A percentile compares a stretch with the other conserved stretches of the same genome.
phyloP scores from a whole-genome alignment of 2,888 invertebrate species.

The Anorthoa munda region DNA sequence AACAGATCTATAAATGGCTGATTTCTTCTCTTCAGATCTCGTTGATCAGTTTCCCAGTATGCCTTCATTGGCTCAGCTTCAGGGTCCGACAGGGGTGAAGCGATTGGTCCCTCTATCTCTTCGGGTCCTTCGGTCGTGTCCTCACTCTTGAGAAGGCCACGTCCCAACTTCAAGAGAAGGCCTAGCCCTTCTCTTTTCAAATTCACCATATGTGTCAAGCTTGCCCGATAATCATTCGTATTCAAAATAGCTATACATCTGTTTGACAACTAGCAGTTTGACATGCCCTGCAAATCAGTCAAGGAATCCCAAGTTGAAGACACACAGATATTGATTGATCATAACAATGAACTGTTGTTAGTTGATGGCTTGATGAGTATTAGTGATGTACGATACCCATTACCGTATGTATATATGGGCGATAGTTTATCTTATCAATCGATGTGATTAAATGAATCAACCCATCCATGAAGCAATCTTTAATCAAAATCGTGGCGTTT shows the following conservation, averaged over 20 bases:
- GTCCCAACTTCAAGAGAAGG: conserved; percentile 86
- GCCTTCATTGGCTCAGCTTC: conserved; percentile 85
- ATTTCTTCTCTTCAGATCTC: conserved; percentile 78
- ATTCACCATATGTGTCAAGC: conserved; percentile 87
- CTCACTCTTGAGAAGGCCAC: conserved; percentile 75
- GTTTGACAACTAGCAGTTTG: conserved; percentile 84
- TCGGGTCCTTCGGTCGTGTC: conserved; percentile 77
- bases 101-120: conserved; percentile 60
- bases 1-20: conserved; percentile 85
- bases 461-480: conserved; percentile 79
- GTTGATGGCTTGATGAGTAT: conserved; percentile 78
- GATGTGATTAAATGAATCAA: conserved; percentile 78
- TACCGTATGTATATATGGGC: conserved; percentile 76
- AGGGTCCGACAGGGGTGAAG: conserved; percentile 64
- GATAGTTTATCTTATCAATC: conserved; percentile 82
- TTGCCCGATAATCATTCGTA: conserved; percentile 81
- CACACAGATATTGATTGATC: conserved; percentile 88
- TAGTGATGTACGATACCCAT: conserved; percentile 77
- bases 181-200: conserved; percentile 85
- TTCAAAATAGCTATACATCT: conserved; percentile 84
- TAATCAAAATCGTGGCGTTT: conserved; percentile 76
- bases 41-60: conserved; percentile 88
- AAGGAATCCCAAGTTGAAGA: conserved; percentile 90
- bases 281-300: conserved; percentile 90
- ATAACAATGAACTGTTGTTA: conserved; percentile 80